phyloP scores from a whole-genome alignment of 1,140 invertebrate genomes.

The Drosophila guanche region DNA sequence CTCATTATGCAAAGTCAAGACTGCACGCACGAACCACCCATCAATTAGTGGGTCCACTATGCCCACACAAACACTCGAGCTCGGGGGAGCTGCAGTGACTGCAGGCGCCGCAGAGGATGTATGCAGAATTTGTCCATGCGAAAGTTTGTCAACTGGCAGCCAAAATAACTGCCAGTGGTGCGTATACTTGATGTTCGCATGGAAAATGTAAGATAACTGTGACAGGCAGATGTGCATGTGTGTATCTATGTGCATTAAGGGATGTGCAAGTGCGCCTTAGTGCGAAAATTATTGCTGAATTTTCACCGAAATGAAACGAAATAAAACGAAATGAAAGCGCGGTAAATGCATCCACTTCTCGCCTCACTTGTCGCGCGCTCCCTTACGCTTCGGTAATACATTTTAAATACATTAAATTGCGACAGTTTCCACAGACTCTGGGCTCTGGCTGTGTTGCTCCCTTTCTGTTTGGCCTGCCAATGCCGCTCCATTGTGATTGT shows the following conservation, averaged over 20 bases:
- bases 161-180: constrained; percentile 27
- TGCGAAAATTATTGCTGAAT: constrained; percentile 47
- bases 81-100: no score
- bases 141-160: constrained; percentile 35
- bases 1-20: constrained; percentile 62
- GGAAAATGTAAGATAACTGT: not conserved
- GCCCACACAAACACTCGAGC: not conserved
- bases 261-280: constrained; percentile 18
- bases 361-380: constrained; percentile 3
- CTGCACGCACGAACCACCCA: constrained; percentile 13
- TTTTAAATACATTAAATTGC: constrained; percentile 63
- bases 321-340: constrained; percentile 25
- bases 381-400: constrained; percentile 27
- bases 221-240: not conserved
- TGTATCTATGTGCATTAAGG: constrained; percentile 24
- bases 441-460: constrained; percentile 15
- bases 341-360: constrained; percentile 23
- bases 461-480: constrained; percentile 20
- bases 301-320: constrained; percentile 33
- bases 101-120: no score
- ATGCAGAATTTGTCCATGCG: not conserved
- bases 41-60: constrained; percentile 26
- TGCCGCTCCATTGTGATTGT: constrained; percentile 65
- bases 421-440: constrained; percentile 50
- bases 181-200: constrained; percentile 44